Percentiles rank a stretch among this genome's conserved stretches.
Evolutionary conservation across 2,888 invertebrate genomes (phyloP).

Genomic region (Bellardia bayeri): DNA sequence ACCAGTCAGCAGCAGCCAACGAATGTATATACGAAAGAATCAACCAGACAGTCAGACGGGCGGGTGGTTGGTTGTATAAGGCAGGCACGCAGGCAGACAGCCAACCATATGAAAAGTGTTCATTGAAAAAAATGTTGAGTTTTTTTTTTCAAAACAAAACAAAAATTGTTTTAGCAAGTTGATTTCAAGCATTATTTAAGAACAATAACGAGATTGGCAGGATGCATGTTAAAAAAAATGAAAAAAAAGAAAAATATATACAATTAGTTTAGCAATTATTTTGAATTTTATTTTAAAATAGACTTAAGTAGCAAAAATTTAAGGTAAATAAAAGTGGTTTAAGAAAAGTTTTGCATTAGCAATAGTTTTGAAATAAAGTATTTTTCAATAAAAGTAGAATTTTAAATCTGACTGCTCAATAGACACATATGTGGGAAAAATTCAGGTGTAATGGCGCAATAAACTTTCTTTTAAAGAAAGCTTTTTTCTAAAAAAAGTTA

Average conservation of each 20-base stretch:
- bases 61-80: not conserved
- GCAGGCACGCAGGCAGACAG: constrained; percentile 29
- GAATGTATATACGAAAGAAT: constrained; percentile 26
- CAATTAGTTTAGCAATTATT: constrained; percentile 58
- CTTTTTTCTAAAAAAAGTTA: too few relatives aligned
- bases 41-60: constrained; percentile 50
- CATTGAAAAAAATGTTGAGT: constrained; percentile 47
- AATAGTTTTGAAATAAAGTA: not conserved
- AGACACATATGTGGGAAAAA: not conserved
- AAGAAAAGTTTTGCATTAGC: constrained; percentile 6
- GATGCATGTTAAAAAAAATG: constrained; percentile 64
- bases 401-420: constrained; percentile 13
- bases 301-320: constrained; percentile 27
- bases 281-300: constrained; percentile 33
- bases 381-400: not conserved
- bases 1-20: constrained; percentile 47
- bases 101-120: constrained; percentile 43
- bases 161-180: constrained; percentile 61
- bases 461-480: too few relatives aligned
- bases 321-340: constrained; percentile 3
- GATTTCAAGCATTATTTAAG: constrained; percentile 63
- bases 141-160: constrained; percentile 38
- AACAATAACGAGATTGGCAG: constrained; percentile 67
- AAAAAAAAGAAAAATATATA: constrained; percentile 52
- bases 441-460: too few relatives aligned